A percentile compares a stretch with the other conserved stretches of the same genome.
phyloP scores from a whole-genome alignment of 2,888 invertebrate genomes.

The Drosophila robusta region DNA sequence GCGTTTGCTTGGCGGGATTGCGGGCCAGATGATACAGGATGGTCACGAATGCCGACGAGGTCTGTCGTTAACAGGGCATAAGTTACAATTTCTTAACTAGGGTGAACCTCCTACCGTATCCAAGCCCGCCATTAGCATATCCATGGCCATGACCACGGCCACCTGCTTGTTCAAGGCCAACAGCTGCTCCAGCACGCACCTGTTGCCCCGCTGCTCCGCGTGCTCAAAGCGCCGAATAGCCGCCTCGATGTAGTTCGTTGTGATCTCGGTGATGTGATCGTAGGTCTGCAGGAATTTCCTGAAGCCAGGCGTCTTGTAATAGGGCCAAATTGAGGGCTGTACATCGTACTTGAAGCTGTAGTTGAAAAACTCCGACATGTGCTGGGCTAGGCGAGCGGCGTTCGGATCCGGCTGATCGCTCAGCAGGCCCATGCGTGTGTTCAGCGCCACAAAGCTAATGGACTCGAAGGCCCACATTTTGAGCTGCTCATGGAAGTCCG shows the following conservation, averaged over 20 bases:
- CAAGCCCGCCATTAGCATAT: constrained; percentile 90
- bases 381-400: constrained; percentile 62
- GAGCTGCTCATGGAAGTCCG: constrained; percentile 86
- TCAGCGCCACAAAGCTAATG: constrained; percentile 84
- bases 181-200: constrained; percentile 88
- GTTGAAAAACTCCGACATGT: constrained; percentile 76
- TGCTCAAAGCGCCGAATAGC: constrained; percentile 77
- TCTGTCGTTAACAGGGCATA: constrained; percentile 72
- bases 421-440: constrained; percentile 79
- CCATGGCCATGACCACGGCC: constrained; percentile 89
- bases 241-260: constrained; percentile 82
- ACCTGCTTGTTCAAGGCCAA: constrained; percentile 87
- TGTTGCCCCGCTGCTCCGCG: constrained; percentile 18
- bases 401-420: constrained; percentile 64
- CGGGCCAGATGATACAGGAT: constrained; percentile 86
- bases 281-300: constrained; percentile 75
- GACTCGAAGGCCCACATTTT: constrained; percentile 88
- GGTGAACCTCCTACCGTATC: constrained; percentile 87
- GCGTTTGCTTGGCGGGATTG: constrained; percentile 88
- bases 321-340: constrained; percentile 81
- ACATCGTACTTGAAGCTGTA: constrained; percentile 78
- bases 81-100: background rate
- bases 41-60: constrained; percentile 75
- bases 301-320: constrained; percentile 76
- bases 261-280: constrained; percentile 78